Evolutionary conservation across 1,140 invertebrate genomes (phyloP).

Genomic region (Diorhabda sublineata): DNA sequence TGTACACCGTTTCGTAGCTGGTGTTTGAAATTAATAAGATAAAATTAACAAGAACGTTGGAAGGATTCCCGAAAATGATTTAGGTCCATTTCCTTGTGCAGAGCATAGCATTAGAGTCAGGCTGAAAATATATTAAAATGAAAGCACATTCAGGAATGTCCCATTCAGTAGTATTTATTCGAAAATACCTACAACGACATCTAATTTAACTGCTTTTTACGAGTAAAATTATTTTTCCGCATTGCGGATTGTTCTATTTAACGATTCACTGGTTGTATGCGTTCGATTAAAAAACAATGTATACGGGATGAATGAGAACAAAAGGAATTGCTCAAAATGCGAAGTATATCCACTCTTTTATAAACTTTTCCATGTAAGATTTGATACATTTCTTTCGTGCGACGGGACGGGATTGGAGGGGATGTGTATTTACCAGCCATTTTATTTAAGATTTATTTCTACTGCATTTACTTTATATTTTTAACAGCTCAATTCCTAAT

Average conservation of each 20-base stretch:
- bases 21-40: too few species aligned
- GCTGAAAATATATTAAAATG: conserved; percentile 7
- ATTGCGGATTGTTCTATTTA: conserved; percentile 28
- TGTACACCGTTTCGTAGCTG: too few species aligned
- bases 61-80: too few species aligned
- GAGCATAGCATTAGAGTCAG: too few species aligned
- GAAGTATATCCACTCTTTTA: conserved; percentile 20
- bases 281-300: conserved; percentile 31
- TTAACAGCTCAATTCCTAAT: background rate
- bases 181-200: conserved; percentile 27
- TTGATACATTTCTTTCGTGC: background rate
- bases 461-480: conserved; percentile 1
- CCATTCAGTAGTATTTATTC: conserved; percentile 14
- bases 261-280: conserved; percentile 28
- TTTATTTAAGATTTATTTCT: background rate
- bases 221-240: conserved; percentile 27
- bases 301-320: conserved; percentile 17
- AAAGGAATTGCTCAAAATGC: conserved; percentile 27
- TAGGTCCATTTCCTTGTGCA: too few species aligned
- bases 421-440: background rate
- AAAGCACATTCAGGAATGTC: background rate
- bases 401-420: background rate
- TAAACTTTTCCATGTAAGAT: conserved; percentile 8
- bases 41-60: too few species aligned
- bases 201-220: conserved; percentile 27